A percentile compares a stretch with the other conserved stretches of the same genome.
These are phyloP conservation scores for Trachelus stipa DNA, from an alignment of 2,888 invertebrate species.

Conservation along the genomic window DNA sequence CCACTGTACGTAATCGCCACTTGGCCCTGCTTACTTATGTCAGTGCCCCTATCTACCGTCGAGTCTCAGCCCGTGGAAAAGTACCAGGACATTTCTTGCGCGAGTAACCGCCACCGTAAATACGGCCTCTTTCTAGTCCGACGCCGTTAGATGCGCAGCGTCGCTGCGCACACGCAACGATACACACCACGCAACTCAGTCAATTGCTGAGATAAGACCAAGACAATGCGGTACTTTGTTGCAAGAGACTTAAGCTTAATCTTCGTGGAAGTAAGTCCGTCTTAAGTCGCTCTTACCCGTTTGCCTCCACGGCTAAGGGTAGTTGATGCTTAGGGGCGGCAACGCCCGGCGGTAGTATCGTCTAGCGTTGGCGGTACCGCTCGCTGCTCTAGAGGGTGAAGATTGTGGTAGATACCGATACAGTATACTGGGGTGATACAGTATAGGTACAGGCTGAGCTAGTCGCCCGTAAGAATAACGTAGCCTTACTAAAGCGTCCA, in stretches of 20 bases:
- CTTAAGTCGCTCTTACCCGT: constrained; percentile 35
- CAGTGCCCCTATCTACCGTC: neutral
- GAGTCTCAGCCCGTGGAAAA: neutral
- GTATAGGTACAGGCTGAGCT: neutral
- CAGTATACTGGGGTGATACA: neutral
- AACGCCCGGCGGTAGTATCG: neutral
- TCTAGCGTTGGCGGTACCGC: neutral
- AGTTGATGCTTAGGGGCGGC: neutral
- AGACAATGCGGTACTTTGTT: constrained; percentile 56
- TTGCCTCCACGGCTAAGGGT: constrained; percentile 4
- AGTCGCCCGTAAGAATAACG: constrained; percentile 8
- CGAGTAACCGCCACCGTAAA: neutral
- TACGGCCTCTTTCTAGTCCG: neutral
- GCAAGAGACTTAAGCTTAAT: constrained; percentile 53
- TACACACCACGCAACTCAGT: constrained; percentile 22
- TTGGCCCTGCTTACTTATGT: neutral
- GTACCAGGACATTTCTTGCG: constrained; percentile 4
- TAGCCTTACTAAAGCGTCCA: constrained; percentile 7
- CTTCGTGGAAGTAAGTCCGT: constrained; percentile 46
- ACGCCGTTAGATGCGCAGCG: neutral
- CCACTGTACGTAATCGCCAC: neutral
- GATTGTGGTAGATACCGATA: neutral
- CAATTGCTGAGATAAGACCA: constrained; percentile 54
- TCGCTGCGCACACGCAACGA: neutral
- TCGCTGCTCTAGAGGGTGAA: neutral